These are phyloP conservation scores for Nixonia krombeini DNA, from an alignment of 1,140 invertebrate species.

Conservation along the genomic window DNA sequence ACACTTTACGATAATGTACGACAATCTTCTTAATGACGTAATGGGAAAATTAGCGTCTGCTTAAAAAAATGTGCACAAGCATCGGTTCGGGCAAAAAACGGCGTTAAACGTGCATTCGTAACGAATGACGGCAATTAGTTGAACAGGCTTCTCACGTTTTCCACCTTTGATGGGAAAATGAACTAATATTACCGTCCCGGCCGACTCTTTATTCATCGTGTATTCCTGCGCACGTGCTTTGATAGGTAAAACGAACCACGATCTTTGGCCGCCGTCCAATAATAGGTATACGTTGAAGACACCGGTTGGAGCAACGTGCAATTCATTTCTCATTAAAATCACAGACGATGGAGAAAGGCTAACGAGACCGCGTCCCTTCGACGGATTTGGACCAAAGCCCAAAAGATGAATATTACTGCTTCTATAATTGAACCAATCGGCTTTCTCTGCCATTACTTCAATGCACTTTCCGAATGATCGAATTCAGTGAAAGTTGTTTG, in stretches of 20 bases:
- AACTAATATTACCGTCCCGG: conserved; percentile 34
- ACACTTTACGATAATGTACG: too few species aligned
- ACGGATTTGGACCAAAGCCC: too few species aligned
- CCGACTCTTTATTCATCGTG: conserved; percentile 27
- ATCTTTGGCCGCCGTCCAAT: conserved; percentile 25
- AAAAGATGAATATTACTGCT: too few species aligned
- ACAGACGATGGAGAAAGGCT: conserved; percentile 11
- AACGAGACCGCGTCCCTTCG: conserved; percentile 1
- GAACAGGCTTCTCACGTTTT: conserved; percentile 22
- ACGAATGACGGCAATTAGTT: conserved; percentile 13
- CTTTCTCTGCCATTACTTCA: too few species aligned
- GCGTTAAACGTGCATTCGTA: conserved; percentile 5
- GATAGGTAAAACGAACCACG: conserved; percentile 19
- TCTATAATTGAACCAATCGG: too few species aligned
- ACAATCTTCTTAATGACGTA: too few species aligned
- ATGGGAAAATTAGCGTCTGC: too few species aligned
- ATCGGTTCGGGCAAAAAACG: neutral
- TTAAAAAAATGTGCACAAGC: conserved; percentile 6
- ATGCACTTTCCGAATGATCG: too few species aligned
- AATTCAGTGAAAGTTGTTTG: too few species aligned
- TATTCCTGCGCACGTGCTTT: conserved; percentile 19
- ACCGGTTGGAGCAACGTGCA: conserved; percentile 12
- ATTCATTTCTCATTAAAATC: conserved; percentile 38
- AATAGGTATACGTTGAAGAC: conserved; percentile 9
- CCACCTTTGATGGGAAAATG: conserved; percentile 23